Conservation (phyloP, 37 sponge, comb jelly and placozoan genomes). For the Petrosia ficiformis region DNA sequence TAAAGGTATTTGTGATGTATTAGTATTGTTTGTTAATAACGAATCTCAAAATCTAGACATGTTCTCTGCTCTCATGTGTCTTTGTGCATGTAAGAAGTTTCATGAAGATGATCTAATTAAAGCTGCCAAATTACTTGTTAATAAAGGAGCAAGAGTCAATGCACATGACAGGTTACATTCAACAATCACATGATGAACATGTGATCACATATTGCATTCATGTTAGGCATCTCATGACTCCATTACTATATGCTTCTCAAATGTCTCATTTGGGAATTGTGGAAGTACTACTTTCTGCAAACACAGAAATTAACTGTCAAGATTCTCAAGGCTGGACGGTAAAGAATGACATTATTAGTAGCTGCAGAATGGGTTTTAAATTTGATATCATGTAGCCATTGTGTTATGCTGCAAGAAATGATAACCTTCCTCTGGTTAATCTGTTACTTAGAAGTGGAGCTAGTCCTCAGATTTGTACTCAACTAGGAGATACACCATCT, state of each 20-base stretch:
- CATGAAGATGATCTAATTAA: constrained; percentile 15
- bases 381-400: constrained; percentile 28
- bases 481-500: constrained; percentile 36
- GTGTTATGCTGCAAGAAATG: constrained; percentile 38
- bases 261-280: constrained; percentile 25
- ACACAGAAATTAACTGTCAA: constrained; percentile 64
- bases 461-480: constrained; percentile 12
- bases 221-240: constrained; percentile 50
- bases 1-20: constrained; percentile 26
- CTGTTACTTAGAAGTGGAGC: constrained; percentile 22
- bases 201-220: too few relatives aligned
- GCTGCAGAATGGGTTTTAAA: too few relatives aligned
- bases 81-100: constrained; percentile 29
- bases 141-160: constrained; percentile 50
- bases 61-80: constrained; percentile 62
- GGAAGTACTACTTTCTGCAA: constrained; percentile 18
- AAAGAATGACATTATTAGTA: constrained; percentile 3
- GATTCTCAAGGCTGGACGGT: constrained; percentile 70
- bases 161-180: constrained; percentile 47
- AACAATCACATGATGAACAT: not conserved
- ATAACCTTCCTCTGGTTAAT: constrained; percentile 11
- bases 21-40: not conserved
- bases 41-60: constrained; percentile 26
- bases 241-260: constrained; percentile 65
- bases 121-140: constrained; percentile 47